Conservation (phyloP, 2,113 vertebrate genomes). For the Prunella himalayana region DNA sequence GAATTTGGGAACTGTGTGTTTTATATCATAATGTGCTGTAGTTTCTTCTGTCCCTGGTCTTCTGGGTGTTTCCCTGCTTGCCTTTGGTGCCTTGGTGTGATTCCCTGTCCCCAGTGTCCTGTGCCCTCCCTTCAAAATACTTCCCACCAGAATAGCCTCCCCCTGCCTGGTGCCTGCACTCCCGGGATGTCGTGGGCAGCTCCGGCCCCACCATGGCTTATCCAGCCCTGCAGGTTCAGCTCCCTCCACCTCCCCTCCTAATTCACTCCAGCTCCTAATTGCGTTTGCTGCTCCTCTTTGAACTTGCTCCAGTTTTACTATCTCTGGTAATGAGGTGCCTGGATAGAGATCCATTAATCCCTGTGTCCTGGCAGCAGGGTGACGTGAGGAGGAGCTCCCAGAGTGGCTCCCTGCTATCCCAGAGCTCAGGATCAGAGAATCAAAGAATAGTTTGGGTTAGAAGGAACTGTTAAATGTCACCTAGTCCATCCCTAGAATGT, state of each 20-base stretch:
- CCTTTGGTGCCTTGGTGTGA: neutral
- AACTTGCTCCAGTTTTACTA: conserved; percentile 41
- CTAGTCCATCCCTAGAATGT: neutral
- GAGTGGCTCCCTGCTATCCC: neutral
- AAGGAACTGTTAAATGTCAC: neutral
- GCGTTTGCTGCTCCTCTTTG: conserved; percentile 16
- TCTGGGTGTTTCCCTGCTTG: neutral
- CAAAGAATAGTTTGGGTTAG: neutral
- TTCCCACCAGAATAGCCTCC: neutral
- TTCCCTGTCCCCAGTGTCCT: neutral
- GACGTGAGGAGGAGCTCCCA: neutral
- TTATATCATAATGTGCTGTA: neutral
- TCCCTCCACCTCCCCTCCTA: neutral
- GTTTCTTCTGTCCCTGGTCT: neutral
- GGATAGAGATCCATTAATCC: conserved; percentile 10
- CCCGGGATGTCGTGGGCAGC: neutral
- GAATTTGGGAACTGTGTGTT: neutral
- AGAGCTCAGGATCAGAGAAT: neutral
- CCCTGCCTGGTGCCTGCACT: neutral
- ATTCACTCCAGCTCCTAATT: conserved; percentile 11
- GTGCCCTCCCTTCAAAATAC: neutral
- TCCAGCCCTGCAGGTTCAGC: neutral
- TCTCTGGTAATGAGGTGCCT: conserved; percentile 38
- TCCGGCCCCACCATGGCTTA: rapidly evolving
- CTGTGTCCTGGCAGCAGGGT: neutral